Evolutionary conservation across 2,888 invertebrate species (phyloP), one percentile per base, ranked within the genome.

Genomic region (Heliconius hortense): DNA sequence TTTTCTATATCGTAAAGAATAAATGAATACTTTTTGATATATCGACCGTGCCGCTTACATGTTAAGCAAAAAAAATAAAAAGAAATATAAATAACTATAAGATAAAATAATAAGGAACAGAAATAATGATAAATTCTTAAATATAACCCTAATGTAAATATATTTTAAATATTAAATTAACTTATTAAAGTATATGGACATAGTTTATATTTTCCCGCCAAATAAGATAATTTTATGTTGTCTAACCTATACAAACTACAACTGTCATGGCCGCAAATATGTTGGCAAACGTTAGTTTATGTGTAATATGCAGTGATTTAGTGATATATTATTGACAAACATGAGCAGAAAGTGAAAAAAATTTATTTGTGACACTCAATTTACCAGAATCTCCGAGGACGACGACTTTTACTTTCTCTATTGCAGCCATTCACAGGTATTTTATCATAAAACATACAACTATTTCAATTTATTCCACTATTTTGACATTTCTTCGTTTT

Each of bases 331-430:
- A 59, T 35, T 69, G 48, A 68, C 43, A 69, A 66, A 48, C 24
- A 77, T 72, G 77, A 78, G 78, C 76, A 81, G 77, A 77, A 80
- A 85, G 87, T 87, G 85, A 78, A 79, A 78, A 76, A 79, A 77
- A 24, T 18, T 79, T 81, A 78, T 82, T 73, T 77, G 80, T 82
- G 81, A 84, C 77, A 78, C 70, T 78, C 78, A 75, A 85, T 85
- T 90, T 95, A 97, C 97, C 98, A 79, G 97, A 97, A 94, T 99
- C 98, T 71, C 98, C 98, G 78, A 98, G 96, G 77, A 99, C 96
- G 83, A 99, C 95, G 78, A 99, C 96, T 89, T 98, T 97, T 26
- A 98, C 98, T 95, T 97, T 97, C 90, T 98, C 97, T 84, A 97
- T 97, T 80, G 96, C 96, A 84, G 97, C 96, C 97, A 97, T 97